These are phyloP conservation scores for Marasmarcha lunaedactyla DNA, from an alignment of 2,888 invertebrate genomes.

Conservation along the genomic window DNA sequence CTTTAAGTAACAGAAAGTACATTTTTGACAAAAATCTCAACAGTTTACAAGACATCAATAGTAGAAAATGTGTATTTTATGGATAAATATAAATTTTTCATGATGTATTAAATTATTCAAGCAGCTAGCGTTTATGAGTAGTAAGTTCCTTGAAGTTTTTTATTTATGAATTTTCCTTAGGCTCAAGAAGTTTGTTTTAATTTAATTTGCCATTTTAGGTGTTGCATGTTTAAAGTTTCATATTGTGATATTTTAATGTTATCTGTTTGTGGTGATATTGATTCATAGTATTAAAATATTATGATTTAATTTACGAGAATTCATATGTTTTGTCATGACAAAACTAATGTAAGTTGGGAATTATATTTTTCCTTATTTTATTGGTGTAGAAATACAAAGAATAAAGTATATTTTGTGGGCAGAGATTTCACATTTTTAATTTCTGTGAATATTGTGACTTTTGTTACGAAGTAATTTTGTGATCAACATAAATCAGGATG, in stretches of 20 bases:
- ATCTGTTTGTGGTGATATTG: constrained; percentile 59
- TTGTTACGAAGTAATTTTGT: too few species aligned
- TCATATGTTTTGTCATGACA: background rate
- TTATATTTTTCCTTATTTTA: too few species aligned
- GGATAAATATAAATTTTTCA: background rate
- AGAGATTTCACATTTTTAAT: too few species aligned
- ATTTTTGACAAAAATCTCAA: background rate
- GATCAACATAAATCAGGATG: too few species aligned
- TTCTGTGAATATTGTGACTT: too few species aligned
- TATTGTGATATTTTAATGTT: constrained; percentile 68
- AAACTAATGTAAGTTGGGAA: background rate
- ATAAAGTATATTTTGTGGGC: too few species aligned
- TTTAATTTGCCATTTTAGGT: constrained; percentile 48
- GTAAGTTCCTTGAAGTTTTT: too few species aligned
- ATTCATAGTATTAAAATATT: constrained; percentile 25
- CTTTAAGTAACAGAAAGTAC: constrained; percentile 11
- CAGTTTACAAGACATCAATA: too few species aligned
- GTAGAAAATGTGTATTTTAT: background rate
- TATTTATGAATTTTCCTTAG: too few species aligned
- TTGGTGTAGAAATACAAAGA: too few species aligned
- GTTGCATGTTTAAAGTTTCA: constrained; percentile 54
- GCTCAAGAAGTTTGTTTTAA: constrained; percentile 20
- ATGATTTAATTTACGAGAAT: constrained; percentile 5
- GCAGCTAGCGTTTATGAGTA: too few species aligned
- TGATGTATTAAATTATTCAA: too few species aligned